Evolutionary conservation across 1,140 invertebrate species (phyloP).

Genomic region (Armadillidium nasatum): DNA sequence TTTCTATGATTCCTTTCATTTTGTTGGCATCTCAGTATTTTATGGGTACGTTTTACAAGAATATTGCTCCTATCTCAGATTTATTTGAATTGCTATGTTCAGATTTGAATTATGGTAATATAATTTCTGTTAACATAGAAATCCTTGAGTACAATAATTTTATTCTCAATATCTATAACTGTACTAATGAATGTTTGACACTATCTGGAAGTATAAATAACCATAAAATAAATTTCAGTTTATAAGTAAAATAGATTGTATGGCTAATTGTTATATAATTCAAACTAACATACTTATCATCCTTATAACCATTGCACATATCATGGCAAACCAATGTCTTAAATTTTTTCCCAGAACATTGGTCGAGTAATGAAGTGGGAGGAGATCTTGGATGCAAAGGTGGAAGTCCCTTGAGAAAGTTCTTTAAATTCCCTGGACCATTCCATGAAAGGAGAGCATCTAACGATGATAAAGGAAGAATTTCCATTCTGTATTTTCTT

Average conservation of each 20-base stretch:
- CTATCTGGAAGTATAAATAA: too few species aligned
- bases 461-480: not conserved
- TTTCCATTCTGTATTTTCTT: not conserved
- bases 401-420: not conserved
- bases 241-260: not conserved
- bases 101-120: too few species aligned
- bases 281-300: slow-evolving; percentile 61
- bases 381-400: not conserved
- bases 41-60: too few species aligned
- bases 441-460: not conserved
- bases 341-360: not conserved
- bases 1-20: too few species aligned
- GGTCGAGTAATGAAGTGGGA: not conserved
- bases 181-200: too few species aligned
- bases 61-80: too few species aligned
- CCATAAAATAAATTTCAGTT: too few species aligned
- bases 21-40: too few species aligned
- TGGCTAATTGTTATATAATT: not conserved
- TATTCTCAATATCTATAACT: too few species aligned
- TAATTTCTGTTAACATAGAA: too few species aligned
- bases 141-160: too few species aligned
- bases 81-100: too few species aligned
- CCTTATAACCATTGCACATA: slow-evolving; percentile 87
- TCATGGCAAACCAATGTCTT: slow-evolving; percentile 82
- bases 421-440: not conserved